phyloP scores from a whole-genome alignment of 1,140 invertebrate genomes.

The Papilio helenus region DNA sequence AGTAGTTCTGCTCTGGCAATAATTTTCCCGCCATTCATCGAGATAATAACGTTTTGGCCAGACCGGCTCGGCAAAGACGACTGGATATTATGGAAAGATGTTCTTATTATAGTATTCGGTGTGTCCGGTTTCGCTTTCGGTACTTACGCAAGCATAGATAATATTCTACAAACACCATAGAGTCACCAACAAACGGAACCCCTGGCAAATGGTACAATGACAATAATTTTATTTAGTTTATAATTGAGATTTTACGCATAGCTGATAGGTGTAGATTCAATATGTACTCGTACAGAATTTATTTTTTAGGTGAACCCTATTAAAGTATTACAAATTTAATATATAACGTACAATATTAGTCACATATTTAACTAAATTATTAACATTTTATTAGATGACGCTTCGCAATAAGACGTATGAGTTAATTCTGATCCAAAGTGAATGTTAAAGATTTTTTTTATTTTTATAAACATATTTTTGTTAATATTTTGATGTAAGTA shows the following conservation, averaged over 20 bases:
- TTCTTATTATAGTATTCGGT: constrained; percentile 89
- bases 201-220: neutral
- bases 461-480: constrained; percentile 18
- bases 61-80: constrained; percentile 85
- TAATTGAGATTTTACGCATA: constrained; percentile 32
- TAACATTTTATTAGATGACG: neutral
- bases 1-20: constrained; percentile 94
- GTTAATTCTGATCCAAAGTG: constrained; percentile 25
- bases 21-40: constrained; percentile 95
- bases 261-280: constrained; percentile 38
- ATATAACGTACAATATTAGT: constrained; percentile 14
- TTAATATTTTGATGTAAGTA: constrained; percentile 32
- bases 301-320: constrained; percentile 32
- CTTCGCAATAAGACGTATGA: constrained; percentile 15
- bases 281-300: constrained; percentile 29
- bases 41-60: constrained; percentile 92
- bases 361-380: constrained; percentile 18
- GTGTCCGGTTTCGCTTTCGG: constrained; percentile 90
- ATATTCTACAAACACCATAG: constrained; percentile 78
- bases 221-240: constrained; percentile 39
- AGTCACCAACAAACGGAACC: neutral
- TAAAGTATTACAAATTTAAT: constrained; percentile 33
- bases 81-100: constrained; percentile 88
- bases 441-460: constrained; percentile 20
- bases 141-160: constrained; percentile 89